Base-by-base conservation (phyloP, 2,797 vertebrate genomes). In the Trachops cirrhosus region DNA sequence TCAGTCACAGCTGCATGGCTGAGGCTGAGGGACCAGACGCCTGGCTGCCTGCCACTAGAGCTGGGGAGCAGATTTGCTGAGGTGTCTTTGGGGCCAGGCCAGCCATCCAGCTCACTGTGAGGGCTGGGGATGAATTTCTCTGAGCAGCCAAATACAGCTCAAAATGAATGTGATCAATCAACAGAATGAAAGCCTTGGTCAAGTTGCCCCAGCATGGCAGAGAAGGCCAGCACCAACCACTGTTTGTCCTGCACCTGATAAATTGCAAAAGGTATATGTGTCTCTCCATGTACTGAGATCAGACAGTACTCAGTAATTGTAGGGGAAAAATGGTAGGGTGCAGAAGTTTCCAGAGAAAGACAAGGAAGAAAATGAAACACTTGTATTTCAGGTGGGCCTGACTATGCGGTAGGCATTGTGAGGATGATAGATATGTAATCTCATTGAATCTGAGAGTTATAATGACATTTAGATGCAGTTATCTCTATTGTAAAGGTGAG, bases 41-140 rank as follows among this genome's bases (percentile, higher is more conserved):
- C 93, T 97, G 97, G 96, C 96, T 78, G 89, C 80, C 90, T 4
- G 89, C 95, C 96, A 91, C 79, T 85, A 48, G 94, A 88, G 59
- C 89, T 93, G 96, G 95, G 94, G 64, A 96, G 89, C 96, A 97
- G 95, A 96, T 97, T 90, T 97, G 95, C 87, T 93, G 95, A 97
- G 93, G 87, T 88, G 80, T 97, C 97, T 91, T 96, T 95, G 95
- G 93, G 95, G 54, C 79, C 92, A 85, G 94, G 92, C 96, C 97
- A 96, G 83, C 70, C 77, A 93, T 93, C 59, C 59, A 88, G 57
- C 85, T 97, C 89, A 46, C 80, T 7, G 10, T 90, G 94, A 95
- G 89, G 75, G 48, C 91, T 85, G 73, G 62, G 44, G 73, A 88
- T 93, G 84, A 74, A 87, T 88, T 96, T 89, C 91, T 97, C 48